A percentile compares a stretch with the other conserved stretches of the same genome.
Evolutionary conservation across 2,113 vertebrate species (phyloP).

Genomic region (Macaca mulatta): DNA sequence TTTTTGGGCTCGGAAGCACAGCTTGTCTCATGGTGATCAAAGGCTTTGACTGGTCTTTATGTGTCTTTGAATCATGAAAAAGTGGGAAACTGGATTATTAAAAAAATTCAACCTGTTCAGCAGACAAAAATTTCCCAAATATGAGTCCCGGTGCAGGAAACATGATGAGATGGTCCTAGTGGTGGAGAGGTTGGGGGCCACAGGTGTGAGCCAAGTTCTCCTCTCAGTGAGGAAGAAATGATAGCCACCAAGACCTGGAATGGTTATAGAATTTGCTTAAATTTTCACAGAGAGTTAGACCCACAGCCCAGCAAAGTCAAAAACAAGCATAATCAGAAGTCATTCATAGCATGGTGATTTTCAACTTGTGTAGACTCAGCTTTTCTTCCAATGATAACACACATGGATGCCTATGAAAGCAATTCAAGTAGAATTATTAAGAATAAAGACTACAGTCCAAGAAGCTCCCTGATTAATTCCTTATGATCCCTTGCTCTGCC

Average conservation of each 20-base stretch:
- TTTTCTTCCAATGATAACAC: background rate
- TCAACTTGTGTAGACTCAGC: background rate
- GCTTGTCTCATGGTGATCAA: background rate
- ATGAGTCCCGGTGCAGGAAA: background rate
- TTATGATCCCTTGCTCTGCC: background rate
- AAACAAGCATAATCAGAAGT: background rate
- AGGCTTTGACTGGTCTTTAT: background rate
- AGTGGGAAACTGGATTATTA: background rate
- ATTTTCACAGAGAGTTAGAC: background rate
- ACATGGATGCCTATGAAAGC: background rate
- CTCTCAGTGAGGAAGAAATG: background rate
- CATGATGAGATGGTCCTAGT: background rate
- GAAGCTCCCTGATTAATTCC: background rate
- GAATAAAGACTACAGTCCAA: background rate
- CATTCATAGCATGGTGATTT: background rate
- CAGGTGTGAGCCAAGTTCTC: background rate
- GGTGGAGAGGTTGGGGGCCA: background rate
- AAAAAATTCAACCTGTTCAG: background rate
- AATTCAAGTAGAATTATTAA: background rate
- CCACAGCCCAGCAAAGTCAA: background rate
- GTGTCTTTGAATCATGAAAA: background rate
- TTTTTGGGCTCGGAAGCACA: background rate
- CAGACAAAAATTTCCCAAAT: background rate
- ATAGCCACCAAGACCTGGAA: background rate
- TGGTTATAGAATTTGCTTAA: background rate